These are phyloP conservation scores for Rhabdomys dilectus DNA, from an alignment of 2,113 vertebrate species.

Conservation along the genomic window DNA sequence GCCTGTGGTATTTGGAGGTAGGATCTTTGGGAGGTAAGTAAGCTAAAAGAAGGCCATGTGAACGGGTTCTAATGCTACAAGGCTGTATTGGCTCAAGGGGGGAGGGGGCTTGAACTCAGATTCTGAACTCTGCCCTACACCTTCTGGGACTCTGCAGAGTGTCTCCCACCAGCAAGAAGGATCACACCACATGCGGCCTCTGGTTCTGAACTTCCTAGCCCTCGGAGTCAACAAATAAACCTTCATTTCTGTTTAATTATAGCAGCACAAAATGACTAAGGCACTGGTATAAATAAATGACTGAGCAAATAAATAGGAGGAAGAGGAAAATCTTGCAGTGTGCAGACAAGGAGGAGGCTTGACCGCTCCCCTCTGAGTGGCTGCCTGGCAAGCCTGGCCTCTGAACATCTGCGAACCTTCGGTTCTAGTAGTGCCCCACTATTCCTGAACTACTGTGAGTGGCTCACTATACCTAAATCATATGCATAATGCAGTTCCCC, in stretches of 20 bases:
- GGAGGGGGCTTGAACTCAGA: neutral
- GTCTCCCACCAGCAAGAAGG: neutral
- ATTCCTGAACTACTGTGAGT: neutral
- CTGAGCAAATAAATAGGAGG: neutral
- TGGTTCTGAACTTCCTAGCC: neutral
- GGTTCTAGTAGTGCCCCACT: neutral
- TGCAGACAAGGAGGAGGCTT: neutral
- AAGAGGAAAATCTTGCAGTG: neutral
- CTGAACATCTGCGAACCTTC: neutral
- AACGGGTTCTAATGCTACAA: neutral
- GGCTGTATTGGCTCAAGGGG: neutral
- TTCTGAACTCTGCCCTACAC: neutral
- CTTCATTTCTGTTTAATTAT: neutral
- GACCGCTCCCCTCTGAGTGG: neutral
- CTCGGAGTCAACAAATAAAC: neutral
- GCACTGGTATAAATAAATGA: constrained; percentile 1
- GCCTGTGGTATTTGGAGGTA: neutral
- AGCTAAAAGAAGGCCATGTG: neutral
- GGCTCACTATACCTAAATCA: neutral
- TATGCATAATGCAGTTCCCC: neutral
- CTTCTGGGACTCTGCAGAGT: no score
- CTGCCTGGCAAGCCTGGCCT: neutral
- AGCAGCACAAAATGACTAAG: constrained; percentile 1
- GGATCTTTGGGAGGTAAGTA: neutral
- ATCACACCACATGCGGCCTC: neutral